Conservation (phyloP, 1,140 invertebrate species). For the Drosophila parvula region DNA sequence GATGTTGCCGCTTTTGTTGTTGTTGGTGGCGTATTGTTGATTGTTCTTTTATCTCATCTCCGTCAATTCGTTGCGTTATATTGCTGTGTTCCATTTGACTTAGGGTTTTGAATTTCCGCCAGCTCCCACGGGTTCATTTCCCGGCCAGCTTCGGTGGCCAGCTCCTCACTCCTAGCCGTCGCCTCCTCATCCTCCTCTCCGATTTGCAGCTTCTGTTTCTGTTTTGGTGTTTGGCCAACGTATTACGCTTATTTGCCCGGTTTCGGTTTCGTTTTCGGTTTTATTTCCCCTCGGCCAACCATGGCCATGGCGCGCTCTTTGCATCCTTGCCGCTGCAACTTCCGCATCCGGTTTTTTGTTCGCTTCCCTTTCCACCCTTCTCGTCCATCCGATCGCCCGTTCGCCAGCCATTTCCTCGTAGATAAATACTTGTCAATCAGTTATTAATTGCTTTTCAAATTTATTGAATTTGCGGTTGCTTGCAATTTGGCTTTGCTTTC, state of each 20-base stretch:
- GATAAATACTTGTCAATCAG: slow-evolving; percentile 83
- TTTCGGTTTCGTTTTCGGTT: slow-evolving; percentile 49
- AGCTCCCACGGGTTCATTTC: slow-evolving; percentile 49
- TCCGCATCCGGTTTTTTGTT: slow-evolving; percentile 37
- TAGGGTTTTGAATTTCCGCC: slow-evolving; percentile 79
- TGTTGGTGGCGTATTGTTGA: slow-evolving; percentile 74
- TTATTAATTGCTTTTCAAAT: slow-evolving; percentile 83
- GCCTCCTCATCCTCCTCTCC: neutral
- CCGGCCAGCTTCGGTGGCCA: slow-evolving; percentile 1
- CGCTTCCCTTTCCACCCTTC: slow-evolving; percentile 28
- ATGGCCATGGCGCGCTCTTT: slow-evolving; percentile 22
- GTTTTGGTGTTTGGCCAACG: slow-evolving; percentile 52
- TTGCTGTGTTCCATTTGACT: slow-evolving; percentile 80
- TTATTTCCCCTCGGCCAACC: slow-evolving; percentile 24
- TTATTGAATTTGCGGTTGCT: slow-evolving; percentile 77
- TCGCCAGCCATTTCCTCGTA: slow-evolving; percentile 50
- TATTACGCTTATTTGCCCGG: slow-evolving; percentile 64
- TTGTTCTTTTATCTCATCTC: slow-evolving; percentile 82
- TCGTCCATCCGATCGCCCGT: neutral
- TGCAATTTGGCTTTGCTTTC: slow-evolving; percentile 52
- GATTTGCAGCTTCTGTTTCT: slow-evolving; percentile 30
- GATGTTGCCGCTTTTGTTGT: slow-evolving; percentile 35
- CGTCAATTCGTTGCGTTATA: slow-evolving; percentile 79
- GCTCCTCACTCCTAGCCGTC: slow-evolving; percentile 7
- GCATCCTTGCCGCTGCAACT: slow-evolving; percentile 41